Percentiles rank a stretch among this genome's conserved stretches.
These are phyloP conservation scores for Toxonevra muliebris DNA, from an alignment of 2,888 invertebrate species.

Conservation along the genomic window DNA sequence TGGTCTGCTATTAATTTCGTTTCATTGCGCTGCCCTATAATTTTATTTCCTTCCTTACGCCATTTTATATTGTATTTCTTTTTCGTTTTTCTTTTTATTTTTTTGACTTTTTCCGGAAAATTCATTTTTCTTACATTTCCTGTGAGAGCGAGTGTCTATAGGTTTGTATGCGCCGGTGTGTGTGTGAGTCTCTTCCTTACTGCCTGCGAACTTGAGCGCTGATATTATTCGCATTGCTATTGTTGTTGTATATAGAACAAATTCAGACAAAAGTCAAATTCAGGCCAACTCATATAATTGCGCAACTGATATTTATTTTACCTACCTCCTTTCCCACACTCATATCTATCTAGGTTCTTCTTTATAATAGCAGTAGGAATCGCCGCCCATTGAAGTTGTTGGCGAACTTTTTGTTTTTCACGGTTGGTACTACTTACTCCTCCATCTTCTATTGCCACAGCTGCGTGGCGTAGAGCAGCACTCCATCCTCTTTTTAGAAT, in stretches of 20 bases:
- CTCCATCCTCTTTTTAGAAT: not conserved
- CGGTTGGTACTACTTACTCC: not conserved
- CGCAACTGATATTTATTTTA: conserved; percentile 33
- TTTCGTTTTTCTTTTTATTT: conserved; percentile 3
- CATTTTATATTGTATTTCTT: conserved; percentile 23
- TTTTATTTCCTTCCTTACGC: conserved; percentile 16
- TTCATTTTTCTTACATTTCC: conserved; percentile 16
- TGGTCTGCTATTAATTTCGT: conserved; percentile 10
- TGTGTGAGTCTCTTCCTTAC: no score
- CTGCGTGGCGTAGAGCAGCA: no score
- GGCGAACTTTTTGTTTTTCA: not conserved
- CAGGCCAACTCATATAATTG: conserved; percentile 20
- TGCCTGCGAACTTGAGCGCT: no score
- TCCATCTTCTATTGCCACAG: no score
- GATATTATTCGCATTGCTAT: no score
- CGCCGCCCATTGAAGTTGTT: not conserved
- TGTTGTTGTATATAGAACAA: no score
- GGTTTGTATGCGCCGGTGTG: no score
- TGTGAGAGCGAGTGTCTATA: not conserved
- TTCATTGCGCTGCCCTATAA: conserved; percentile 13
- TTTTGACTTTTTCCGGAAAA: conserved; percentile 3
- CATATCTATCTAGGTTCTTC: no score
- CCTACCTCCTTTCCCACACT: not conserved
- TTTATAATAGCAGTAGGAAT: no score
- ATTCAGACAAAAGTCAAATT: no score